phyloP scores from a whole-genome alignment of 1,140 invertebrate species.

The Oscheius sp. region DNA sequence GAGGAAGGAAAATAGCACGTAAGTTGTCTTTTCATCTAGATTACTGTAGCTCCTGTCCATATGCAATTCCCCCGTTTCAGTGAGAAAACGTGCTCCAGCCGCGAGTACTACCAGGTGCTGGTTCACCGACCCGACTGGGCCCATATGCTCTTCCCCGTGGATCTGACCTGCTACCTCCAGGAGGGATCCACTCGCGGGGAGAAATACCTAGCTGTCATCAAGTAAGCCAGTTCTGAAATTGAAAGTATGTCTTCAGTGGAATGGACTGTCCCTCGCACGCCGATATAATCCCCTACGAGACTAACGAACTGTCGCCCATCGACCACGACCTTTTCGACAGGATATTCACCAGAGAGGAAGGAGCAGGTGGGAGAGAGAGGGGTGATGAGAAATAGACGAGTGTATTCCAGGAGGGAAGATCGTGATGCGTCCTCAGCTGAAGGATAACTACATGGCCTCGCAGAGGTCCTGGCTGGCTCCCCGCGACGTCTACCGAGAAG shows the following conservation, averaged over 20 bases:
- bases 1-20: neutral
- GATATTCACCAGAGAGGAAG: conserved; percentile 38
- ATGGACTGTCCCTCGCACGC: conserved; percentile 54
- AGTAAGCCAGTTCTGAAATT: conserved; percentile 13
- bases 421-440: conserved; percentile 29
- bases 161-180: conserved; percentile 49
- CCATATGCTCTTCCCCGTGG: conserved; percentile 50
- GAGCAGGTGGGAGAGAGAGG: neutral
- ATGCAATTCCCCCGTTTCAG: no score
- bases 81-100: conserved; percentile 2
- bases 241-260: conserved; percentile 31
- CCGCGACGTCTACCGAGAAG: conserved; percentile 39
- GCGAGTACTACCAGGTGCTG: conserved; percentile 53
- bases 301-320: conserved; percentile 30
- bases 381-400: conserved; percentile 9
- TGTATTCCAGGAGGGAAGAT: conserved; percentile 16
- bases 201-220: conserved; percentile 44
- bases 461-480: conserved; percentile 45
- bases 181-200: conserved; percentile 31
- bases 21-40: neutral
- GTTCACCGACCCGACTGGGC: conserved; percentile 52
- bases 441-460: conserved; percentile 27
- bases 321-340: conserved; percentile 48
- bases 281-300: conserved; percentile 49
- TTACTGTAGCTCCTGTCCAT: no score